A percentile compares a stretch with the other conserved stretches of the same genome.
These are phyloP conservation scores for Paelopatides confundens DNA, from an alignment of 53 echinoderm and acorn worm genomes.

Conservation along the genomic window DNA sequence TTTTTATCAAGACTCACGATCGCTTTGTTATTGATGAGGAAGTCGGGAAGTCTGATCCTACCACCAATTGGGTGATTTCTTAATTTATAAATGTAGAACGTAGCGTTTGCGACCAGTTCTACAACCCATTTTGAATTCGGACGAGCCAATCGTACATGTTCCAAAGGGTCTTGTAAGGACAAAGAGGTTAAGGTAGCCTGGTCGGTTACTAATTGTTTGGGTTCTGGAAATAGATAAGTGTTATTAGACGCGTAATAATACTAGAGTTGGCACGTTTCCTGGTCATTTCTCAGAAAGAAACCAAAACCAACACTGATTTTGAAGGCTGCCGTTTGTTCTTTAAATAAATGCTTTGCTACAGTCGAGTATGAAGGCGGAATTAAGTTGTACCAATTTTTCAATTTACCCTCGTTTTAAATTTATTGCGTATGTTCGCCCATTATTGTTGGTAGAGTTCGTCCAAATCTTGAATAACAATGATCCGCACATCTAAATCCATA, in stretches of 20 bases:
- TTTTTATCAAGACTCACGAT: not conserved
- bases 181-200: not conserved
- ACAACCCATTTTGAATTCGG: no score
- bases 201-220: constrained; percentile 3
- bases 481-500: no score
- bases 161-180: not conserved
- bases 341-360: not conserved
- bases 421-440: no score
- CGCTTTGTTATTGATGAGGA: not conserved
- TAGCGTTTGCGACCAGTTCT: constrained; percentile 35
- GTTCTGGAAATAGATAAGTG: constrained; percentile 21
- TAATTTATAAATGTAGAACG: constrained; percentile 46
- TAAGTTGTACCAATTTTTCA: no score
- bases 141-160: constrained; percentile 1
- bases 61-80: constrained; percentile 47
- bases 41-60: not conserved
- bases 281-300: constrained; percentile 51
- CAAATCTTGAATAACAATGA: no score
- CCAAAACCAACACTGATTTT: constrained; percentile 58
- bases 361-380: no score
- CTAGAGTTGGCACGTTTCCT: constrained; percentile 45
- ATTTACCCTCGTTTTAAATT: no score
- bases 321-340: not conserved
- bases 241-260: constrained; percentile 57
- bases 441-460: no score